Base-by-base conservation (phyloP, 2,113 vertebrate species). In the Prietella phreatophila region DNA sequence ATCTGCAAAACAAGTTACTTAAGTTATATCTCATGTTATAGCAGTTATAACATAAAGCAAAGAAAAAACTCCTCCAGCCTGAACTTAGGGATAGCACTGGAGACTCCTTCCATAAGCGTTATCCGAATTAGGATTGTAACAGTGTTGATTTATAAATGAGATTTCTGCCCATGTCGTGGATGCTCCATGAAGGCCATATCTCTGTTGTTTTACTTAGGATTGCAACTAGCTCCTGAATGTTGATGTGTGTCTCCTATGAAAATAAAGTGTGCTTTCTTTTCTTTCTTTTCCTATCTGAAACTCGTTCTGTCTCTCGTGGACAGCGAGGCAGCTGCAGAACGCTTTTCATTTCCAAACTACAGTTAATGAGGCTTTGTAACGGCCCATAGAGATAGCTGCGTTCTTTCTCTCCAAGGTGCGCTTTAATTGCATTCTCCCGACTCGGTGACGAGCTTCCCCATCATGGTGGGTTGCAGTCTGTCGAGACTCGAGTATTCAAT, bases 401-500 rank as follows among this genome's bases (percentile, higher is more conserved):
- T 69, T 53, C 19, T 71, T 25, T 55, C 47, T 50, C 83, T 84
- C 83, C n/a, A 14, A 84, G 83, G 63, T 33, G 83, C 47, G 17
- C 83, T 55, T 71, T 69, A 84, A 84, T 86, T 90, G 89, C 87
- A 85, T 90, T 85, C 86, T 90, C 85, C 82, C 58, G 83, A 84
- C 84, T 90, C 61, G 10, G 69, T 86, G 89, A 90, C 87, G 82
- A 83, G 67, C 78, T 88, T 86, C 89, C 56, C 56, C 86, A 85
- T 90, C 89, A 89, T 82, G 89, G 85, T 85, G 78, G 82, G 65
- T 81, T 82, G 55, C 55, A 90, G 87, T 92, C 91, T 90, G 88
- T 67, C 88, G 91, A 91, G 92, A 93, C 91, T 86, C 91, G 88
- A 89, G 88, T 82, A 90, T 90, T 94, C 91, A 92, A 89, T 91